phyloP scores from a whole-genome alignment of 92 coral and sea anemone species.

The Heteractis magnifica region DNA sequence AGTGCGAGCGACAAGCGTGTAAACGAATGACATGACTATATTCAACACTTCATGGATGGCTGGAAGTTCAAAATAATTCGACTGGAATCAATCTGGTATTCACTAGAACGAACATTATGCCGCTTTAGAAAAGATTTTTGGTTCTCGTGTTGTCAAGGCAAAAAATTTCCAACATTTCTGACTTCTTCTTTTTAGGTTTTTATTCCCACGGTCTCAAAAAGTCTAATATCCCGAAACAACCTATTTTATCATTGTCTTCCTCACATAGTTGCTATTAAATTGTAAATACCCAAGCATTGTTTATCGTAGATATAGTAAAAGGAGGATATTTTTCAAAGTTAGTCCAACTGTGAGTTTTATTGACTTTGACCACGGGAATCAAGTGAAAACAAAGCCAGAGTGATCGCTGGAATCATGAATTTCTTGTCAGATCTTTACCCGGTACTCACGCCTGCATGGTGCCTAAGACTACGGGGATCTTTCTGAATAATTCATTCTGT shows the following conservation, averaged over 20 bases:
- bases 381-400: slow-evolving; percentile 48
- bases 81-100: neutral
- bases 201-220: neutral
- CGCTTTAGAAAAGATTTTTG: neutral
- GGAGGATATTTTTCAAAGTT: slow-evolving; percentile 54
- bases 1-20: neutral
- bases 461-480: slow-evolving; percentile 75
- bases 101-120: neutral
- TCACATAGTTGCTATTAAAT: slow-evolving; percentile 11
- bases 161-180: too few species aligned
- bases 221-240: neutral
- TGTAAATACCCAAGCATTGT: slow-evolving; percentile 43
- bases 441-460: slow-evolving; percentile 59
- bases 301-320: slow-evolving; percentile 48
- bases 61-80: neutral
- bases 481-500: slow-evolving; percentile 73
- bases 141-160: too few species aligned
- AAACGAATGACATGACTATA: neutral
- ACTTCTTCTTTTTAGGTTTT: too few species aligned
- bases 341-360: slow-evolving; percentile 68
- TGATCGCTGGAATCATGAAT: slow-evolving; percentile 37
- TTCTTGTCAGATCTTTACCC: slow-evolving; percentile 57
- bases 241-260: neutral
- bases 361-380: slow-evolving; percentile 52
- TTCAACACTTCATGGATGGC: slow-evolving; percentile 4